Evolutionary conservation across 2,797 vertebrate species (phyloP).

Genomic region (Microctenopoma steveboyesi): DNA sequence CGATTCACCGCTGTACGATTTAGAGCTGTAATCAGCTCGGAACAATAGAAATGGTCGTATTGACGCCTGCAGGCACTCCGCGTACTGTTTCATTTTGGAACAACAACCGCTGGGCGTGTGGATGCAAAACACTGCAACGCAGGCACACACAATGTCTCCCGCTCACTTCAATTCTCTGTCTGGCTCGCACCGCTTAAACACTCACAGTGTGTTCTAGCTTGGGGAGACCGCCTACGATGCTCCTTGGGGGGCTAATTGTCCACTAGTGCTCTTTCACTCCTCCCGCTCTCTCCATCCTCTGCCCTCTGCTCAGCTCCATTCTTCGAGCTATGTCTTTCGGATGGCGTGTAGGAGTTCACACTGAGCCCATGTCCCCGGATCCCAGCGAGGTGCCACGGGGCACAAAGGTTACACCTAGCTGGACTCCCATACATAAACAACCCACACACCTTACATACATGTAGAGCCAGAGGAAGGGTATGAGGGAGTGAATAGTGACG

Average conservation of each 20-base stretch:
- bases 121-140: slow-evolving; percentile 54
- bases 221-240: slow-evolving; percentile 66
- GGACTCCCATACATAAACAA: slow-evolving; percentile 56
- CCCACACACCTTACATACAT: slow-evolving; percentile 47
- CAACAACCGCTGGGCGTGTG: slow-evolving; percentile 65
- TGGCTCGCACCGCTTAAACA: slow-evolving; percentile 32
- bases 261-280: slow-evolving; percentile 51
- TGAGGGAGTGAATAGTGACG: slow-evolving; percentile 3
- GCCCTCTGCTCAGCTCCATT: slow-evolving; percentile 18
- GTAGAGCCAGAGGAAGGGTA: neutral
- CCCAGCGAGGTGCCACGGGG: slow-evolving; percentile 62
- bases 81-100: slow-evolving; percentile 59
- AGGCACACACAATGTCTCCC: slow-evolving; percentile 5
- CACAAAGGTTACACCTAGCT: slow-evolving; percentile 73
- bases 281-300: slow-evolving; percentile 56
- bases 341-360: slow-evolving; percentile 56
- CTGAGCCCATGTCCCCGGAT: slow-evolving; percentile 53
- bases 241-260: slow-evolving; percentile 77
- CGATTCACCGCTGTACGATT: slow-evolving; percentile 62
- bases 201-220: slow-evolving; percentile 40
- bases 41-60: slow-evolving; percentile 71
- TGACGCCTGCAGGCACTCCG: slow-evolving; percentile 58
- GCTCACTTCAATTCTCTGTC: slow-evolving; percentile 18
- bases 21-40: slow-evolving; percentile 64
- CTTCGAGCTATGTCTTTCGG: slow-evolving; percentile 47